A percentile compares a stretch with the other conserved stretches of the same genome.
Conservation (phyloP, 2,797 vertebrate genomes). For the Pangasius djambal region DNA sequence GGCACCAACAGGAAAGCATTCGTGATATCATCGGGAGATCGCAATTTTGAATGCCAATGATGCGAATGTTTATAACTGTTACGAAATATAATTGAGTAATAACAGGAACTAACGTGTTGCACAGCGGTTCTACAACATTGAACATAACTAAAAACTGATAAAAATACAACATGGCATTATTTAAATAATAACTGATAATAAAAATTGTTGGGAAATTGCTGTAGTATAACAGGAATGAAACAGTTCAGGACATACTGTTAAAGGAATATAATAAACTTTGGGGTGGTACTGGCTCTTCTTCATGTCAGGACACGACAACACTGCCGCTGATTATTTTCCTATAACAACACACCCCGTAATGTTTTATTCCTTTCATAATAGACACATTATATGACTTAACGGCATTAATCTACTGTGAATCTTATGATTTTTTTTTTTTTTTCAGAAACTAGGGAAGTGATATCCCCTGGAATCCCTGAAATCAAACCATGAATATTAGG, state of each 20-base stretch:
- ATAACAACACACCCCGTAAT: not conserved
- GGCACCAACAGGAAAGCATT: not conserved
- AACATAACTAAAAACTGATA: not conserved
- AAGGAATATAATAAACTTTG: not conserved
- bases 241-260: not conserved
- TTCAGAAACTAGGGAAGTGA: not conserved
- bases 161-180: not conserved
- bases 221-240: not conserved
- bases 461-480: not conserved
- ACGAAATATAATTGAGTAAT: not conserved
- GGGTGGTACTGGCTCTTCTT: not conserved
- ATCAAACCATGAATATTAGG: not conserved
- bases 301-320: not conserved
- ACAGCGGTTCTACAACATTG: not conserved
- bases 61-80: not conserved
- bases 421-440: not conserved
- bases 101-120: not conserved
- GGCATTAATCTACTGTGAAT: not conserved
- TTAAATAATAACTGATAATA: not conserved
- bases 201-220: not conserved
- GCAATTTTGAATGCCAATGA: not conserved
- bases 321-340: not conserved
- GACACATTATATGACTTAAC: not conserved
- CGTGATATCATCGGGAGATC: not conserved
- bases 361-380: not conserved